phyloP scores from a whole-genome alignment of 37 sponge, comb jelly and placozoan genomes.

The Bolinopsis microptera region DNA sequence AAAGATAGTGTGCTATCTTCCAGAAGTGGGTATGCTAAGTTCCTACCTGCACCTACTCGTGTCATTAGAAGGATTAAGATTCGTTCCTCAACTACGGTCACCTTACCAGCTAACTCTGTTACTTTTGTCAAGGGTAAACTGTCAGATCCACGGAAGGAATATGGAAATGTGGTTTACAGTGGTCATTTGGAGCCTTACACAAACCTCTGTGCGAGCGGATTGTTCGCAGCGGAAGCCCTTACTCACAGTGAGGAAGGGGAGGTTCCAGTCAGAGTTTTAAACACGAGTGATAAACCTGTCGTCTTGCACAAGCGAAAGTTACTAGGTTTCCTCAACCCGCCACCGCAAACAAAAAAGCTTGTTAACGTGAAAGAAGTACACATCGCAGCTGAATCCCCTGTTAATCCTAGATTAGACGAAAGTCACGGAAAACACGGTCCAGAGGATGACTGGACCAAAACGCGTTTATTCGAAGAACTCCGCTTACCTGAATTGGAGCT shows the following conservation, averaged over 20 bases:
- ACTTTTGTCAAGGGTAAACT: neutral
- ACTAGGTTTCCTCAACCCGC: neutral
- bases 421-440: too few relatives aligned
- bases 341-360: neutral
- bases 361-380: neutral
- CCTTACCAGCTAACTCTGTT: neutral
- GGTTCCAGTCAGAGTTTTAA: slow-evolving; percentile 24
- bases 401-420: neutral
- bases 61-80: neutral
- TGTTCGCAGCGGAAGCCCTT: slow-evolving; percentile 19
- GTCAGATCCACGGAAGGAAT: neutral
- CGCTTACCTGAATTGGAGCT: neutral
- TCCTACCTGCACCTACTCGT: neutral
- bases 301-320: slow-evolving; percentile 30
- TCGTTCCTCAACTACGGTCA: neutral
- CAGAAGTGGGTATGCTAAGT: neutral
- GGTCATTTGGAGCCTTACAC: neutral
- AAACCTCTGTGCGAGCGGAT: slow-evolving; percentile 9
- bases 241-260: slow-evolving; percentile 7
- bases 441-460: slow-evolving; percentile 7
- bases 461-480: neutral
- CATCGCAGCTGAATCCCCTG: neutral
- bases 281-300: neutral
- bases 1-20: neutral
- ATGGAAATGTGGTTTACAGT: neutral